Conservation (phyloP, 2,797 vertebrate genomes). For the Xenopus petersii region DNA sequence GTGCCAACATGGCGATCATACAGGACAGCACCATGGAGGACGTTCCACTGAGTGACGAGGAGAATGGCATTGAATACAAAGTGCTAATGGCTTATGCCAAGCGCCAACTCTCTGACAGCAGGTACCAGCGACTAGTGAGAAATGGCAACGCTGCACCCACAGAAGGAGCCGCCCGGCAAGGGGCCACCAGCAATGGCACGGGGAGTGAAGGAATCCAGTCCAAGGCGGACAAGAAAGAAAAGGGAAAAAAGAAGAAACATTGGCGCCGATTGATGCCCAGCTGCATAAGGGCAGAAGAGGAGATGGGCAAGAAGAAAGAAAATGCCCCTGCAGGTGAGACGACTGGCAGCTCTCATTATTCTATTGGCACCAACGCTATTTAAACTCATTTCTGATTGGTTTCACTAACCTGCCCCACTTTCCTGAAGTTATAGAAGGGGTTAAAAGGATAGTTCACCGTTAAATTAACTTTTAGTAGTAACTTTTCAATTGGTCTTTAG, state of each 20-base stretch:
- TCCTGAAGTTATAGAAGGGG: no score
- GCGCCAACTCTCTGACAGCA: constrained; percentile 51
- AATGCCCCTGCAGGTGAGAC: not conserved
- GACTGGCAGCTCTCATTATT: no score
- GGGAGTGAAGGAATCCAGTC: not conserved
- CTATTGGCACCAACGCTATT: no score
- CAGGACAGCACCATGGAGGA: constrained; percentile 53
- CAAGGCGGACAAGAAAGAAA: not conserved
- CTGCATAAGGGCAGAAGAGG: constrained; percentile 48
- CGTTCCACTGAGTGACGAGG: constrained; percentile 57
- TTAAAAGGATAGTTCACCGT: no score
- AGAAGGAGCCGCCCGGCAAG: not conserved
- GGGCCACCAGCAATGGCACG: fast-evolving
- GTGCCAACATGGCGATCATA: constrained; percentile 45
- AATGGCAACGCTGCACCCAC: not conserved
- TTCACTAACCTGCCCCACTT: no score
- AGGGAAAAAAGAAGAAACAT: not conserved
- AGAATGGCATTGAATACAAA: constrained; percentile 66
- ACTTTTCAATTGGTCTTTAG: no score
- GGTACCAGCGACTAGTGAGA: constrained; percentile 7
- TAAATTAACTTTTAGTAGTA: no score
- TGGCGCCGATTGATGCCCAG: not conserved
- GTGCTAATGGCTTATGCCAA: constrained; percentile 69
- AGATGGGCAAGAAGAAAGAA: not conserved
- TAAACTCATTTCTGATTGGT: not conserved